Evolutionary conservation across 2,797 vertebrate genomes (phyloP).

Genomic region (Falco peregrinus): DNA sequence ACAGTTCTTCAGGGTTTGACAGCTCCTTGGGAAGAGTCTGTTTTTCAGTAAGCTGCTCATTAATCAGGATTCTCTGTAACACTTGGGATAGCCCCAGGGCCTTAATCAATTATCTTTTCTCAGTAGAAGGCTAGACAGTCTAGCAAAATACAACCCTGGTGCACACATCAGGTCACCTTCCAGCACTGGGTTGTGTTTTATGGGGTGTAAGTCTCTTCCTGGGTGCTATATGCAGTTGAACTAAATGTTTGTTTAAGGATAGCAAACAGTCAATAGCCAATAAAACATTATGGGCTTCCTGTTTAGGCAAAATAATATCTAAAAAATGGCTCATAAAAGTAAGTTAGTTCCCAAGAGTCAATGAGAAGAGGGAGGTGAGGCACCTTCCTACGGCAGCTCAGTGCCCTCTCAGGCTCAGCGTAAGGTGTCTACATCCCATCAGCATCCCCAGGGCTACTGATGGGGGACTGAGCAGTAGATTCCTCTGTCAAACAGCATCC

Average conservation of each 20-base stretch:
- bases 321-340: not conserved
- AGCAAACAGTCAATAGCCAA: not conserved
- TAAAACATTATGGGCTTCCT: not conserved
- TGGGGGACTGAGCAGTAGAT: not conserved
- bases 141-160: not conserved
- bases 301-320: not conserved
- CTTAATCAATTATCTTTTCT: not conserved
- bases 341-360: not conserved
- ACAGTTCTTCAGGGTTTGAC: slow-evolving; percentile 47
- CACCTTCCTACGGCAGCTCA: not conserved
- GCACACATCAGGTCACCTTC: not conserved
- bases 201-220: not conserved
- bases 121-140: not conserved
- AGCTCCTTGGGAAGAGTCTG: slow-evolving; percentile 25
- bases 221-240: not conserved
- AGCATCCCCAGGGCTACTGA: rapidly evolving
- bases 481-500: not conserved
- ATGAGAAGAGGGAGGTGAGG: not conserved
- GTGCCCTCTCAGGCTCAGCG: not conserved
- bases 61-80: slow-evolving; percentile 30
- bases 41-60: slow-evolving; percentile 20
- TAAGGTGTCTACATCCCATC: not conserved
- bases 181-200: not conserved
- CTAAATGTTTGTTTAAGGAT: not conserved
- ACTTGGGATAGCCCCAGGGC: not conserved